Evolutionary conservation across 1,140 invertebrate species (phyloP).

Genomic region (Orussus abietinus): DNA sequence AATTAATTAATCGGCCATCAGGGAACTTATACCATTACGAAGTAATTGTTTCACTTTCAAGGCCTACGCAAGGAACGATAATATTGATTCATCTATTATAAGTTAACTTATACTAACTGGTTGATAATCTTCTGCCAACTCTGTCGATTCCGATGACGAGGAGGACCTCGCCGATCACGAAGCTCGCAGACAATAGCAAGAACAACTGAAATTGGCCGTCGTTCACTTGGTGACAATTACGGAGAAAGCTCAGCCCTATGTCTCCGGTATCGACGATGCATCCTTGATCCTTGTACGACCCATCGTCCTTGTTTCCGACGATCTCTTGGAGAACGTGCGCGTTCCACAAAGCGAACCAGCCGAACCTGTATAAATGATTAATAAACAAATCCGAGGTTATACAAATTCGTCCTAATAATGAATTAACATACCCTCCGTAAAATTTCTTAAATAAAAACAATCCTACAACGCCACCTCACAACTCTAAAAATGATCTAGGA

Average conservation of each 20-base stretch:
- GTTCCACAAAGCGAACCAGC: constrained; percentile 30
- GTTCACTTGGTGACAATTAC: constrained; percentile 24
- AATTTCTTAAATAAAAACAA: too few relatives aligned
- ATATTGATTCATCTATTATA: too few relatives aligned
- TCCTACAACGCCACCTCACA: too few relatives aligned
- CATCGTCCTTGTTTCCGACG: neutral
- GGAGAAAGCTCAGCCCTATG: constrained; percentile 21
- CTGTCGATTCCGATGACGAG: constrained; percentile 25
- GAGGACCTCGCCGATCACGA: constrained; percentile 26
- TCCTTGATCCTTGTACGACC: constrained; percentile 2
- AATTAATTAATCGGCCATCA: too few relatives aligned
- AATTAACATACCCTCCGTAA: too few relatives aligned
- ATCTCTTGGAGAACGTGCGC: constrained; percentile 20
- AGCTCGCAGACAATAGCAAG: constrained; percentile 26
- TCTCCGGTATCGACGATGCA: constrained; percentile 19
- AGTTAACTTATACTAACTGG: constrained; percentile 24
- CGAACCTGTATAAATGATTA: constrained; percentile 24
- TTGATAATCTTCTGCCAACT: constrained; percentile 22
- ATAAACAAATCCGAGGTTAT: too few relatives aligned
- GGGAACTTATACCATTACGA: too few relatives aligned
- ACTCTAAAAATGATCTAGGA: too few relatives aligned
- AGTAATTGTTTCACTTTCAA: too few relatives aligned
- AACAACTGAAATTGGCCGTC: constrained; percentile 19
- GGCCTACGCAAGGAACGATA: too few relatives aligned
- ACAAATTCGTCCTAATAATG: too few relatives aligned